Evolutionary conservation across 2,888 invertebrate genomes (phyloP).

Genomic region (Chloroclysta siterata): DNA sequence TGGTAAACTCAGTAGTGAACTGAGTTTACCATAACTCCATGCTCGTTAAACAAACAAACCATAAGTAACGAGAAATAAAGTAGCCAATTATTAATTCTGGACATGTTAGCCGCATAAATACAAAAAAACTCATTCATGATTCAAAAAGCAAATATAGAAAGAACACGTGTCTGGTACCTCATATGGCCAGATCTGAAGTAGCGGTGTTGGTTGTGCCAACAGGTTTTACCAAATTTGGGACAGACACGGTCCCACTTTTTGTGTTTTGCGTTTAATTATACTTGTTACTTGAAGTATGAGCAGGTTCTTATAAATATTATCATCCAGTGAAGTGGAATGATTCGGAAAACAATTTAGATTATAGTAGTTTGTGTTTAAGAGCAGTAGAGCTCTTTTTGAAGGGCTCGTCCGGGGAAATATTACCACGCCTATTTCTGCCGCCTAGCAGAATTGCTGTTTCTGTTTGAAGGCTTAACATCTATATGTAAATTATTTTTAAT

Average conservation of each 20-base stretch:
- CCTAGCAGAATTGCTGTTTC: no score
- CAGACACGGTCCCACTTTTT: constrained; percentile 34
- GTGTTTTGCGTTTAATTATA: constrained; percentile 26
- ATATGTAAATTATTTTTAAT: no score
- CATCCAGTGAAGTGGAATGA: background rate
- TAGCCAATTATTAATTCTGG: constrained; percentile 39
- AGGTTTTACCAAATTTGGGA: constrained; percentile 63
- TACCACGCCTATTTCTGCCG: no score
- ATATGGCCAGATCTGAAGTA: constrained; percentile 52
- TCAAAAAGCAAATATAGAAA: constrained; percentile 51
- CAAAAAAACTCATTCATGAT: constrained; percentile 49
- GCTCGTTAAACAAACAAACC: constrained; percentile 19
- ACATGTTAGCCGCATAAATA: constrained; percentile 43
- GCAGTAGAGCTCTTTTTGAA: no score
- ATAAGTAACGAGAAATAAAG: constrained; percentile 27
- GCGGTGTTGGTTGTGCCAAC: constrained; percentile 59
- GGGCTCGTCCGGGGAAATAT: no score
- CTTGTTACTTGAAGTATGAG: background rate
- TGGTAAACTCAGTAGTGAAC: background rate
- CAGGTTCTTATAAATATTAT: background rate
- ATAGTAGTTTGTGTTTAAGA: no score
- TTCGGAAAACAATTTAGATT: background rate
- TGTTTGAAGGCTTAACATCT: no score
- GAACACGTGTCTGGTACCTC: constrained; percentile 55
- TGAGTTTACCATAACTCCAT: constrained; percentile 17